Evolutionary conservation across 2,797 vertebrate species (phyloP).

Genomic region (Aselliscus stoliczkanus): DNA sequence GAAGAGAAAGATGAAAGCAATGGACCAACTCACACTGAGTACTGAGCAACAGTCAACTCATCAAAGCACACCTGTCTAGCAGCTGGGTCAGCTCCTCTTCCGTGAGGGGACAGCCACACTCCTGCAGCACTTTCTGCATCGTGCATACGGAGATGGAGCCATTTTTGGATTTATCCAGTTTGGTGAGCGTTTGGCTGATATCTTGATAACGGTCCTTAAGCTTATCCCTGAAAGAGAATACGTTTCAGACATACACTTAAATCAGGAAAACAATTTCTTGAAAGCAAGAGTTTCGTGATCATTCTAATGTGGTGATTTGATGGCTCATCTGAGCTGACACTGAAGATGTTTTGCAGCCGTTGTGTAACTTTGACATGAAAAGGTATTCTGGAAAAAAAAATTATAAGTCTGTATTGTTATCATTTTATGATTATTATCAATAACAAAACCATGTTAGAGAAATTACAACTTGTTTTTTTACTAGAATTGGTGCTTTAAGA

Average conservation of each 20-base stretch:
- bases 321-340: not conserved
- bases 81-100: slow-evolving; percentile 72
- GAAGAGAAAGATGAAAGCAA: no score
- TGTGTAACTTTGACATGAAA: not conserved
- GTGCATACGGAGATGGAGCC: slow-evolving; percentile 57
- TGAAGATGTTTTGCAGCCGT: not conserved
- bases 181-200: slow-evolving; percentile 69
- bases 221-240: slow-evolving; percentile 77
- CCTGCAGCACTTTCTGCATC: slow-evolving; percentile 70
- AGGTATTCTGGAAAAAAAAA: not conserved
- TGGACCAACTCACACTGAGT: accelerated
- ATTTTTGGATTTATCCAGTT: slow-evolving; percentile 67
- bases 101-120: slow-evolving; percentile 63
- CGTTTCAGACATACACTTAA: slow-evolving; percentile 35
- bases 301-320: no score
- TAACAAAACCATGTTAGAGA: not conserved
- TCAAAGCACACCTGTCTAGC: slow-evolving; percentile 72
- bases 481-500: not conserved
- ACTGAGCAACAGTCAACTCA: accelerated
- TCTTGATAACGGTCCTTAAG: slow-evolving; percentile 75
- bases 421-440: not conserved
- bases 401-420: no score
- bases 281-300: not conserved
- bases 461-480: not conserved
- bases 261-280: not conserved